Evolutionary conservation across 64 coral and sea anemone species (phyloP).

Genomic region (Hydrozoanthus tunicans): DNA sequence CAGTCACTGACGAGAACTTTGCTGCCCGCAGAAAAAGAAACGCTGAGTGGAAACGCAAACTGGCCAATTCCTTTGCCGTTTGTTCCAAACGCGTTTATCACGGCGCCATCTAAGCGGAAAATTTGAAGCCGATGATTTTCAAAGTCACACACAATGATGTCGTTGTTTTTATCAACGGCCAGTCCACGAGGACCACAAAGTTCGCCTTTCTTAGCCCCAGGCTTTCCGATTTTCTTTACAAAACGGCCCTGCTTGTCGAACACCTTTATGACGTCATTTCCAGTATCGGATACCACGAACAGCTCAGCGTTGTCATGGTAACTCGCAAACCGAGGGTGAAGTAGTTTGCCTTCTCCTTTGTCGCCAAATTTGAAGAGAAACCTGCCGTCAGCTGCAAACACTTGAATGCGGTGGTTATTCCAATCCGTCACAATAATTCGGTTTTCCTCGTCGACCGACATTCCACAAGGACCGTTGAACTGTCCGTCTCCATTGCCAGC

Average conservation of each 20-base stretch:
- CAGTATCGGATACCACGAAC: slow-evolving; percentile 93
- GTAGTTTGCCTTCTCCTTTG: slow-evolving; percentile 61
- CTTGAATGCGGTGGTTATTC: slow-evolving; percentile 92
- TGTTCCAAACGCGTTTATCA: slow-evolving; percentile 81
- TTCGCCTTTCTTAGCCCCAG: slow-evolving; percentile 71
- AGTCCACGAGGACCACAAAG: slow-evolving; percentile 79
- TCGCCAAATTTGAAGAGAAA: slow-evolving; percentile 89
- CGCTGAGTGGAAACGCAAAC: slow-evolving; percentile 84
- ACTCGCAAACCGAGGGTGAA: slow-evolving; percentile 74
- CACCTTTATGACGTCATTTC: slow-evolving; percentile 89
- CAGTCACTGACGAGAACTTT: slow-evolving; percentile 89
- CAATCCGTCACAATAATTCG: slow-evolving; percentile 86
- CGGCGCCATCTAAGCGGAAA: slow-evolving; percentile 76
- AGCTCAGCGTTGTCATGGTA: slow-evolving; percentile 61
- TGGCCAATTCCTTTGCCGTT: slow-evolving; percentile 86
- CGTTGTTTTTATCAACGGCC: slow-evolving; percentile 70
- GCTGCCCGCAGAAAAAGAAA: slow-evolving; percentile 59
- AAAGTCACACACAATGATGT: slow-evolving; percentile 92
- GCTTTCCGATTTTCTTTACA: slow-evolving; percentile 59
- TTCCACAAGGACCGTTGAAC: slow-evolving; percentile 86
- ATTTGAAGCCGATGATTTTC: slow-evolving; percentile 93
- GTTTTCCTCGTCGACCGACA: slow-evolving; percentile 69
- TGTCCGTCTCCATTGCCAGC: slow-evolving; percentile 74
- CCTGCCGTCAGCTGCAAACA: slow-evolving; percentile 71
- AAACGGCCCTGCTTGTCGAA: slow-evolving; percentile 77